These are phyloP conservation scores for Taenioides sp. DNA, from an alignment of 2,797 vertebrate species.

Conservation along the genomic window DNA sequence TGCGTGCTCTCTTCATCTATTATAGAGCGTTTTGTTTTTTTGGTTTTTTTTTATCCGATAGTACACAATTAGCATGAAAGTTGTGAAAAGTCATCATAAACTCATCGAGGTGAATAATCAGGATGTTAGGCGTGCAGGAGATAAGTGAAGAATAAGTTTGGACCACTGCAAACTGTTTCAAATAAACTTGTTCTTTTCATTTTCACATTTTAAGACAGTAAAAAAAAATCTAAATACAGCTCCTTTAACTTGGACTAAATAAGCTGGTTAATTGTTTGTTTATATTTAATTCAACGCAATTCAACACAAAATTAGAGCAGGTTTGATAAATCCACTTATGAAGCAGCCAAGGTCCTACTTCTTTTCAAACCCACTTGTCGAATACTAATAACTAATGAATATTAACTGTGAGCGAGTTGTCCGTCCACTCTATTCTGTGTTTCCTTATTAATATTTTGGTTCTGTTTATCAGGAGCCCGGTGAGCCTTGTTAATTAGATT, in stretches of 20 bases:
- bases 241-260: not conserved
- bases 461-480: not conserved
- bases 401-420: not conserved
- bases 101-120: no score
- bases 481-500: constrained; percentile 8
- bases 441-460: not conserved
- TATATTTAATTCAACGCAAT: not conserved
- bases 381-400: not conserved
- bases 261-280: not conserved
- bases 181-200: no score
- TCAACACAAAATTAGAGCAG: not conserved
- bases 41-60: no score
- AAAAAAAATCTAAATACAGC: no score
- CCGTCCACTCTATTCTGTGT: not conserved
- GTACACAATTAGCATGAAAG: no score
- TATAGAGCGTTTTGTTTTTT: no score
- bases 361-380: not conserved
- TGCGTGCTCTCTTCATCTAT: no score
- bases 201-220: no score
- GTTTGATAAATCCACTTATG: not conserved
- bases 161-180: no score
- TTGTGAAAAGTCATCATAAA: no score
- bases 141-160: no score
- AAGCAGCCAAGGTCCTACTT: not conserved
- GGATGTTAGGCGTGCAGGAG: no score